phyloP scores from a whole-genome alignment of 2,113 vertebrate species.

The Ciconia stormi region DNA sequence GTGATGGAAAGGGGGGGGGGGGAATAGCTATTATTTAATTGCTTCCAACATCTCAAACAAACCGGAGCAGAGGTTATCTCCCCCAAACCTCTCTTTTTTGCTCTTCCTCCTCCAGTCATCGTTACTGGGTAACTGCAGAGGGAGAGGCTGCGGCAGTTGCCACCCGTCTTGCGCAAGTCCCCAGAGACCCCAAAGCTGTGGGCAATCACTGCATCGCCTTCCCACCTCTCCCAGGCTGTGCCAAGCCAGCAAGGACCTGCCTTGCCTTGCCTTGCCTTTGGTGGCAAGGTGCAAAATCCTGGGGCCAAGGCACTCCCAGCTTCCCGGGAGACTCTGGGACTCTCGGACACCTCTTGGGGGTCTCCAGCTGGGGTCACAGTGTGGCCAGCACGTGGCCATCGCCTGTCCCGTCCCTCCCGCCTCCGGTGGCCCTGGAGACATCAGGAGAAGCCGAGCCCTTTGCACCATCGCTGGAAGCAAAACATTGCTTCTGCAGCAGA shows the following conservation, averaged over 20 bases:
- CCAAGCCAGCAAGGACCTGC: neutral
- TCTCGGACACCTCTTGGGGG: neutral
- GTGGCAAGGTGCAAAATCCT: neutral
- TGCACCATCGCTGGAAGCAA: neutral
- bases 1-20: neutral
- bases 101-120: neutral
- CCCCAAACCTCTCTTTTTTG: neutral
- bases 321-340: neutral
- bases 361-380: neutral
- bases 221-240: neutral
- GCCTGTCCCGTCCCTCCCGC: neutral
- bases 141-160: neutral
- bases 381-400: neutral
- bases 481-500: neutral
- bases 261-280: neutral
- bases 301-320: neutral
- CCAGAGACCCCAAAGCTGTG: neutral
- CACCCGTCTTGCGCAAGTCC: neutral
- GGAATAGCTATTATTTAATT: neutral
- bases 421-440: neutral
- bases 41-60: slow-evolving; percentile 4
- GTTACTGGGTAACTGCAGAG: neutral
- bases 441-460: neutral
- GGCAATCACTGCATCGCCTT: neutral
- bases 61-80: neutral